Evolutionary conservation across 2,113 vertebrate species (phyloP), one percentile per base, ranked within the genome.

Genomic region (Microtus richardsoni): DNA sequence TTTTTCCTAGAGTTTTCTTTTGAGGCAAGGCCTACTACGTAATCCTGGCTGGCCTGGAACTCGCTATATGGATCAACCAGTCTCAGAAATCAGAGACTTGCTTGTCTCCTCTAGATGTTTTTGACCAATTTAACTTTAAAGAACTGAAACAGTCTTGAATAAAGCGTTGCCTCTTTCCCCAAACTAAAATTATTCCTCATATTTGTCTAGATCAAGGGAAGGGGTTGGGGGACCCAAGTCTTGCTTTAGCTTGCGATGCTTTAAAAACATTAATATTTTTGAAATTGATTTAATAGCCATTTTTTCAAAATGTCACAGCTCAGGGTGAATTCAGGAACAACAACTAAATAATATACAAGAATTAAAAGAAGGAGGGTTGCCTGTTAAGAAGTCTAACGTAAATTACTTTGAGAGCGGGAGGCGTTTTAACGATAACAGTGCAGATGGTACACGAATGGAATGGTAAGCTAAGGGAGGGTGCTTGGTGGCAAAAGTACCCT

Each of bases 391-490:
- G 41, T 82, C 58, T 92, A 77, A 96, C 88, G 19, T 19, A 10
- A 44, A 96, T 78, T 91, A 54, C 94, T 97, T 93, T 97, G 91
- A 92, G 33, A 36, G 10, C 19, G 82, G 73, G 39, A 49, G 83
- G 2, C 12, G 22, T 70, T 44, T 91, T 98, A 88, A 33, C 85
- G 88, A 52, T 36, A 93, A 44, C 33, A 62, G 12, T 80, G 28
- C 47, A 26, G 71, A 1, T 87, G 68, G 94, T 52, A 77, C n/a
- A 85, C 5, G 83, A 89, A 84, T 60, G 73, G 52, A 78, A 89
- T 70, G 54, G 26, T 77, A 85, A 77, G 70, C 28, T 75, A 80
- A 92, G 71, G 92, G 70, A 75, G 49, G 14, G 4, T 93, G 82
- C 88, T 80, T 39, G 13, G 5, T 93, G 91, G 19, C 78, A 62